Percentiles rank a stretch among this genome's conserved stretches.
phyloP scores from a whole-genome alignment of 2,113 vertebrate species.

The Albula glossodonta region DNA sequence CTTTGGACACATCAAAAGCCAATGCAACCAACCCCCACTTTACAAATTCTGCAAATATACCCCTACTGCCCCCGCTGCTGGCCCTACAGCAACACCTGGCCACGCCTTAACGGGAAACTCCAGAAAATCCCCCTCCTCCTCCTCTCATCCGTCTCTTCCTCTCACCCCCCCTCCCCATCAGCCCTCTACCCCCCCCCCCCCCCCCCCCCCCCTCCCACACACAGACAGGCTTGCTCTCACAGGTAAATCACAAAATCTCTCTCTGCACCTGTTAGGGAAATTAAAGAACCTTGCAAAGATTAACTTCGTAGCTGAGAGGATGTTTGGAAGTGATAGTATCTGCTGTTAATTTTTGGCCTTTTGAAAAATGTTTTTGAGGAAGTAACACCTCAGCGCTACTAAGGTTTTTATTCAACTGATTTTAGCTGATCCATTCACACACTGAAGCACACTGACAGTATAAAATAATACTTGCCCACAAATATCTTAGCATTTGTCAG shows the following conservation, averaged over 20 bases:
- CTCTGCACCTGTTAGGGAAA: not conserved
- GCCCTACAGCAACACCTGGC: not conserved
- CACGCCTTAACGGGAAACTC: conserved; percentile 4
- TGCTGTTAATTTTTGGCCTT: not conserved
- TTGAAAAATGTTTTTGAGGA: not conserved
- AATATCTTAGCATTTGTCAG: no score
- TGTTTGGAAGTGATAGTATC: not conserved
- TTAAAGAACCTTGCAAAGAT: not conserved
- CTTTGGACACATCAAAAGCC: conserved; percentile 18
- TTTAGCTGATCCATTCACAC: no score
- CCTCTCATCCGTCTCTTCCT: not conserved
- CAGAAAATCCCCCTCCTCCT: not conserved
- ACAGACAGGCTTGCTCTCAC: not conserved
- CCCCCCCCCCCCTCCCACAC: not conserved
- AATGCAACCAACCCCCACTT: conserved; percentile 20
- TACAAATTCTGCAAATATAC: conserved; percentile 10
- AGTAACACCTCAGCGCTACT: not conserved
- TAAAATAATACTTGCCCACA: no score
- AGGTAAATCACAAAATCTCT: not conserved
- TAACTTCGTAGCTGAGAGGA: no score
- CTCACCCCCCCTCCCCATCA: not conserved
- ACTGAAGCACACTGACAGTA: no score
- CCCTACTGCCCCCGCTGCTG: not conserved
- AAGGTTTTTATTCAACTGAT: no score
- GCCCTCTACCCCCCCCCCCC: not conserved